phyloP scores from a whole-genome alignment of 92 coral and sea anemone genomes.

The Paragorgia papillata region DNA sequence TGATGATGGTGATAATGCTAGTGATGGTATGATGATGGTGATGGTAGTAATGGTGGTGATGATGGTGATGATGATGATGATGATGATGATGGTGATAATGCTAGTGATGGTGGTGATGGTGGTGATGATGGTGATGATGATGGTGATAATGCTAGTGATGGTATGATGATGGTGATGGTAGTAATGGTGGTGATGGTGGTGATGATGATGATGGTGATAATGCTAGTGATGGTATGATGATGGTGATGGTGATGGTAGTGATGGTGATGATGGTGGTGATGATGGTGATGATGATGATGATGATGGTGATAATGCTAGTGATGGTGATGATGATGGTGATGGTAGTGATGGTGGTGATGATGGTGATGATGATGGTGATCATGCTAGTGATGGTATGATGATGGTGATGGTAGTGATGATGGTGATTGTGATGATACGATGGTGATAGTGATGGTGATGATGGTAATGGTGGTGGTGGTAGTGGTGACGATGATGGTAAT shows the following conservation, averaged over 20 bases:
- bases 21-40: no score
- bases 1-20: no score
- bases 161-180: no score
- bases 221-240: no score
- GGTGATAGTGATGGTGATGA: no score
- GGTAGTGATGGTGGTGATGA: conserved; percentile 5
- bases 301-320: neutral
- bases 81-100: neutral
- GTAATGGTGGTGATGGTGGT: conserved; percentile 1
- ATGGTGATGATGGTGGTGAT: conserved; percentile 9
- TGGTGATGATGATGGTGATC: no score
- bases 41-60: no score
- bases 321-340: neutral
- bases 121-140: conserved; percentile 13
- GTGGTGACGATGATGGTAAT: conserved; percentile 1
- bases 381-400: no score
- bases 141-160: no score
- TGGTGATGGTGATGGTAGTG: conserved; percentile 12
- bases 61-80: no score
- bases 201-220: conserved; percentile 2
- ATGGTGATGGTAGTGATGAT: no score
- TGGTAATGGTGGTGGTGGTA: conserved; percentile 11
- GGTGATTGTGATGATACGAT: no score
- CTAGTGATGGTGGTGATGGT: neutral
- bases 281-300: conserved; percentile 16